phyloP scores from a whole-genome alignment of 2,888 invertebrate species.

The Pseudanteris insignis region DNA sequence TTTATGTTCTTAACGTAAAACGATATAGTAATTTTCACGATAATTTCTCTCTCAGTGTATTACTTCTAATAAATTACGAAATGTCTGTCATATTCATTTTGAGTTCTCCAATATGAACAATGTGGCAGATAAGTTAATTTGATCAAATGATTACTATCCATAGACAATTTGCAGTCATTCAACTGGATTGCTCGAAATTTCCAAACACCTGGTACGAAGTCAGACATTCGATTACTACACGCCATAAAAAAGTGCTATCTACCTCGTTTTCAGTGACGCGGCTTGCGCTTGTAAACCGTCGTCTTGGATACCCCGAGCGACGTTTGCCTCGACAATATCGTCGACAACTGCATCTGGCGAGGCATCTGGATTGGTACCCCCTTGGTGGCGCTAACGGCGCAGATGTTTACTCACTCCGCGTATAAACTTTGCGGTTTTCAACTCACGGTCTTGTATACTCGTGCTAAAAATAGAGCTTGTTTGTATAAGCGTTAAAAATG shows the following conservation, averaged over 20 bases:
- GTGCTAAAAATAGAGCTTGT: background rate
- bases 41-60: too few relatives aligned
- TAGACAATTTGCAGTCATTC: too few relatives aligned
- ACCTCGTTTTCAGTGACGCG: slow-evolving; percentile 7
- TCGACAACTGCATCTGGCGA: slow-evolving; percentile 16
- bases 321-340: slow-evolving; percentile 16
- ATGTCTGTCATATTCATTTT: too few relatives aligned
- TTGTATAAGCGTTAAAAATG: background rate
- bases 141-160: too few relatives aligned
- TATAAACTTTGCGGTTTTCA: slow-evolving; percentile 2
- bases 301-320: slow-evolving; percentile 10
- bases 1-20: too few relatives aligned
- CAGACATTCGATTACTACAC: slow-evolving; percentile 15
- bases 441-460: background rate
- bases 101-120: too few relatives aligned
- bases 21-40: too few relatives aligned
- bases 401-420: slow-evolving; percentile 1
- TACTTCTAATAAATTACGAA: too few relatives aligned
- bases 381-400: slow-evolving; percentile 4
- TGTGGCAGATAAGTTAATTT: too few relatives aligned
- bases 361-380: slow-evolving; percentile 11
- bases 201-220: too few relatives aligned
- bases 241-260: slow-evolving; percentile 9
- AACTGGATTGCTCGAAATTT: too few relatives aligned
- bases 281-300: slow-evolving; percentile 10